Conservation (phyloP, 2,113 vertebrate genomes). For the Amphiprion ocellaris region DNA sequence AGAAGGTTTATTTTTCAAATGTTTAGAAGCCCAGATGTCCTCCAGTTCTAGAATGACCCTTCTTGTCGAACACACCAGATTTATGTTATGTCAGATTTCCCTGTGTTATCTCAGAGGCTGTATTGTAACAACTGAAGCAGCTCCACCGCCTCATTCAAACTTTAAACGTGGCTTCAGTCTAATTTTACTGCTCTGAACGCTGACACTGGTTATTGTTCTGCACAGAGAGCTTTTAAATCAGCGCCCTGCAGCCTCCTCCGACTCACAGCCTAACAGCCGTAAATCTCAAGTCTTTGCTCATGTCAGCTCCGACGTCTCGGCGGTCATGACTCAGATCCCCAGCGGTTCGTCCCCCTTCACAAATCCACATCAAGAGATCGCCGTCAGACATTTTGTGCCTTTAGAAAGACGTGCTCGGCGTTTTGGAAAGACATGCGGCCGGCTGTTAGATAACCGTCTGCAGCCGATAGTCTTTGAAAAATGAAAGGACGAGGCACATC, state of each 20-base stretch:
- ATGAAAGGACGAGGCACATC: slow-evolving; percentile 38
- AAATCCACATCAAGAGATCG: slow-evolving; percentile 28
- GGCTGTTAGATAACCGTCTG: slow-evolving; percentile 24
- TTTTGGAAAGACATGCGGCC: slow-evolving; percentile 19
- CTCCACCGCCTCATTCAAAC: too few species aligned
- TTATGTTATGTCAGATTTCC: too few species aligned
- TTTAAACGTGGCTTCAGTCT: too few species aligned
- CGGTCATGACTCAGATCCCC: slow-evolving; percentile 29
- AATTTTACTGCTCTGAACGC: too few species aligned
- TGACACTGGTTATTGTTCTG: too few species aligned
- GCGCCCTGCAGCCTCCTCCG: neutral
- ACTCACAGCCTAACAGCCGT: neutral
- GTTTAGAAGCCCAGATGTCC: too few species aligned
- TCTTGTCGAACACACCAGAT: too few species aligned
- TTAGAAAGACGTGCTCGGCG: slow-evolving; percentile 4
- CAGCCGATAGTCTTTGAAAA: slow-evolving; percentile 21
- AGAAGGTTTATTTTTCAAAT: too few species aligned
- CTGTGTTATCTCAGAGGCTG: too few species aligned
- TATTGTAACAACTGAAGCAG: too few species aligned
- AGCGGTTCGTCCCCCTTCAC: neutral
- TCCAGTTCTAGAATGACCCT: too few species aligned
- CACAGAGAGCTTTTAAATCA: neutral
- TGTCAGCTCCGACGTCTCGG: slow-evolving; percentile 12
- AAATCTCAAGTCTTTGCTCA: slow-evolving; percentile 6
- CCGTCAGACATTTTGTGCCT: slow-evolving; percentile 28